Conservation (phyloP, 1,140 invertebrate species). For the Leucophenga varia region DNA sequence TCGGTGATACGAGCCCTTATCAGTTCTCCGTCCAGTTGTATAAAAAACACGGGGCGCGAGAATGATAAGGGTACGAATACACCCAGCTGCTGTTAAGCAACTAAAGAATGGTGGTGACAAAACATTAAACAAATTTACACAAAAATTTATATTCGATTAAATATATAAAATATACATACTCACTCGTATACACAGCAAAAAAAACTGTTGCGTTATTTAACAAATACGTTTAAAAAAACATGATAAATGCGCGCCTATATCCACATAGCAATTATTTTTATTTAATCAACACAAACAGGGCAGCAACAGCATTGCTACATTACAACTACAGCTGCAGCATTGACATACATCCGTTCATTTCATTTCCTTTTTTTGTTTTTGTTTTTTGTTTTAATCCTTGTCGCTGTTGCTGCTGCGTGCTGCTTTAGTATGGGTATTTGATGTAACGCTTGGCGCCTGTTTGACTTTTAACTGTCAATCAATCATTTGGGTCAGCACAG, state of each 20-base stretch:
- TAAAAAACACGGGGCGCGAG: conserved; percentile 67
- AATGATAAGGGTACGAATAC: conserved; percentile 69
- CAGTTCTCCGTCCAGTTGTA: conserved; percentile 75
- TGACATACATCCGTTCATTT: conserved; percentile 1
- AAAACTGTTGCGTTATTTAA: background rate
- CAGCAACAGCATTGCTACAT: too few species aligned
- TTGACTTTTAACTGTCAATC: conserved; percentile 19
- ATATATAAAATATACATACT: too few species aligned
- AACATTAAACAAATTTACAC: too few species aligned
- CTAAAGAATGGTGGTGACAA: too few species aligned
- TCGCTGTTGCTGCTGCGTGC: conserved; percentile 24
- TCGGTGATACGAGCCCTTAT: conserved; percentile 69
- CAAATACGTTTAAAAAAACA: too few species aligned
- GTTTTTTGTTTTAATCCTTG: too few species aligned
- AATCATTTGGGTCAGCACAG: conserved; percentile 24
- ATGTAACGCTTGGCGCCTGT: conserved; percentile 9
- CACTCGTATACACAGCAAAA: background rate
- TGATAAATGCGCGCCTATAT: background rate
- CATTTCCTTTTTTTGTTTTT: background rate
- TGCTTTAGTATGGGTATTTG: too few species aligned
- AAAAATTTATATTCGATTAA: too few species aligned
- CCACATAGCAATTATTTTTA: conserved; percentile 1
- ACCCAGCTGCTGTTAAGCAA: conserved; percentile 28
- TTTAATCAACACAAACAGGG: conserved; percentile 2
- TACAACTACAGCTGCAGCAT: too few species aligned